These are phyloP conservation scores for Vipera ursinii DNA, from an alignment of 2,797 vertebrate species.

Conservation along the genomic window DNA sequence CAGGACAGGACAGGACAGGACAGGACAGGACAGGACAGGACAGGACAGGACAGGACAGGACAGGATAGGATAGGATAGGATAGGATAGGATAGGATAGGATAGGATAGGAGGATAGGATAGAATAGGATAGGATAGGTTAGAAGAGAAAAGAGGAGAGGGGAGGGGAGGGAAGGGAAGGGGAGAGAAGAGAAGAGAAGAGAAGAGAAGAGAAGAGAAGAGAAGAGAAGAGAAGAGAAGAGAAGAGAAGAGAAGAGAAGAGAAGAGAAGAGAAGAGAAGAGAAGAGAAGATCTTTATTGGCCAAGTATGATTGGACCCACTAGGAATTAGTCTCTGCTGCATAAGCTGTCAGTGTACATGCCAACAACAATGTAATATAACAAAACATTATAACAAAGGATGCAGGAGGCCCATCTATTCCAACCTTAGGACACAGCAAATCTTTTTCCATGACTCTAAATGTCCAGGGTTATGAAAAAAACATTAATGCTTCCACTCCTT, in stretches of 20 bases:
- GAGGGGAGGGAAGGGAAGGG: too few relatives aligned
- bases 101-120: too few relatives aligned
- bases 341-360: not conserved
- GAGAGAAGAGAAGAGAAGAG: accelerated
- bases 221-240: too few relatives aligned
- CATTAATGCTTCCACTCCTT: not conserved
- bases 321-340: not conserved
- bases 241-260: too few relatives aligned
- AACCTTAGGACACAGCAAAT: not conserved
- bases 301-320: not conserved
- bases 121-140: accelerated
- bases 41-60: too few relatives aligned
- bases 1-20: too few relatives aligned
- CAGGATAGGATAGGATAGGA: too few relatives aligned
- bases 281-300: not conserved
- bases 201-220: too few relatives aligned
- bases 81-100: accelerated
- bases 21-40: too few relatives aligned
- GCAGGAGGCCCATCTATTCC: not conserved
- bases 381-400: not conserved
- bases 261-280: not conserved
- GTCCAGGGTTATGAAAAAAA: not conserved
- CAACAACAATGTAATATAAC: not conserved
- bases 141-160: accelerated
- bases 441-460: not conserved